Evolutionary conservation across 2,888 invertebrate genomes (phyloP), one percentile per base, ranked within the genome.

Genomic region (Desoria tigrina): DNA sequence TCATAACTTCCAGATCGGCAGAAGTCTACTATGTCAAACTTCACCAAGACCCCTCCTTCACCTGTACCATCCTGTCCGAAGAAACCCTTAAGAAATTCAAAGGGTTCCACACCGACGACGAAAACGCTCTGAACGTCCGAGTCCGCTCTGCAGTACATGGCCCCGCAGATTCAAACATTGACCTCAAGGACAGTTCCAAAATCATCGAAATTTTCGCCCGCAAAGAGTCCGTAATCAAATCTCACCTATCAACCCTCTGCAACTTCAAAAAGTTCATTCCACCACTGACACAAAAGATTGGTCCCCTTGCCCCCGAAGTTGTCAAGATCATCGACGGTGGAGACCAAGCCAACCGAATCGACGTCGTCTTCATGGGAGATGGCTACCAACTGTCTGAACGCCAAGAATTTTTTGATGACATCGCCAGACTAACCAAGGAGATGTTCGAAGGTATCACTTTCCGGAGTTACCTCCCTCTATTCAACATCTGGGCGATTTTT

Each of bases 331-430:
- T 72, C 11, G 71, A 74, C 51, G 61, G 67, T 0, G 74, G 74
- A 16, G 66, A 71, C 37, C 71, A 67, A 28, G 26, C 42, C 0
- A 74, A 74, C 57, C 39, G 73, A 50, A 68, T 72, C 26, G 73
- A 73, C 24, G 70, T 74, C n/a, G 73, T 73, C n/a, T 73, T 74
- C 27, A 74, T 74, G 74, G 74, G 74, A 1, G 72, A 72, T 54
- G 72, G 72, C 1, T 72, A 72, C 58, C 66, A 51, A 11, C 42
- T 60, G 2, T n/a, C 18, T 9, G 68, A 66, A 50, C 42, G 62
- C 14, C 26, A 51, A 37, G 26, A 64, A 23, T 68, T 66, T 27
- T 58, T 66, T 24, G 53, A 55, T n/a, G 74, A 74, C 51, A 74
- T 74, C 18, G 1, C 23, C 0, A 55, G 72, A 2, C 61, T 74